Conservation (phyloP, 2,888 invertebrate genomes). For the Latrodectus hesperus region DNA sequence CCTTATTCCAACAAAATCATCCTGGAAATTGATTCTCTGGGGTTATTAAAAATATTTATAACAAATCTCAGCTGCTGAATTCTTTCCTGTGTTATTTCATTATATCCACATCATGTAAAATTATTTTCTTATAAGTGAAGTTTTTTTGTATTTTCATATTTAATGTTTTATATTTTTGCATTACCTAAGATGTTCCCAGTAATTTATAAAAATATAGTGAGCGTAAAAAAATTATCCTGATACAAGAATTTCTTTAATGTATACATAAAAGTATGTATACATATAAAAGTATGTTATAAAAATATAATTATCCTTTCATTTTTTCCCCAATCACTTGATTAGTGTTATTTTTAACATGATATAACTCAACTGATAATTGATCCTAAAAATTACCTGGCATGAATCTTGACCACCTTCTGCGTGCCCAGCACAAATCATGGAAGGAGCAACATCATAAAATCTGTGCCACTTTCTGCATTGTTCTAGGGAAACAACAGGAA, state of each 20-base stretch:
- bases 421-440: slow-evolving; percentile 70
- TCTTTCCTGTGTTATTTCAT: no score
- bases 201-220: not conserved
- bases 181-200: not conserved
- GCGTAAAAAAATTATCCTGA: no score
- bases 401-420: slow-evolving; percentile 70
- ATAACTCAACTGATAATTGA: not conserved
- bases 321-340: not conserved
- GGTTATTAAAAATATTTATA: no score
- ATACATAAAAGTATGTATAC: not conserved
- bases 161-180: no score
- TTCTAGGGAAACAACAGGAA: slow-evolving; percentile 68
- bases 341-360: not conserved
- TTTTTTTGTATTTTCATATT: no score
- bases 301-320: not conserved
- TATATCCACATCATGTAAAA: no score
- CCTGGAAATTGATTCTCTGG: no score
- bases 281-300: not conserved
- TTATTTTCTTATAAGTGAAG: no score
- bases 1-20: no score
- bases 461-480: slow-evolving; percentile 67
- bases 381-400: slow-evolving; percentile 60
- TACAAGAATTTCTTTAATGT: no score
- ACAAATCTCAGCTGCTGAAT: no score
- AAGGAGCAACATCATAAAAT: slow-evolving; percentile 47